A percentile compares a stretch with the other conserved stretches of the same genome.
Conservation (phyloP, 1,140 invertebrate species). For the Ips typographus region DNA sequence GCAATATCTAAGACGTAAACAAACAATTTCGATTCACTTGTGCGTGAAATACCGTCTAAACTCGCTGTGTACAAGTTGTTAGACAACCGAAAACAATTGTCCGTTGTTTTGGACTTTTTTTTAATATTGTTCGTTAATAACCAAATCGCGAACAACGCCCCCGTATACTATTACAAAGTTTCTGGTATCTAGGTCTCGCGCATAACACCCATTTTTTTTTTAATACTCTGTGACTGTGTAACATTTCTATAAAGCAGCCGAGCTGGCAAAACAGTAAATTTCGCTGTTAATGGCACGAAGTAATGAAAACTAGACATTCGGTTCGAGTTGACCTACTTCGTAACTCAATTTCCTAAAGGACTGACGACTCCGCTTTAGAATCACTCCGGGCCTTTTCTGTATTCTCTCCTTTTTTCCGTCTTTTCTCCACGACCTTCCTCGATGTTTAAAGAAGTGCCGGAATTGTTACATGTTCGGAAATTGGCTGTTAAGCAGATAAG, state of each 20-base stretch:
- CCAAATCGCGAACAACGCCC: neutral
- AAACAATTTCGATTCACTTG: too few species aligned
- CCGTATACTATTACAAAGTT: neutral
- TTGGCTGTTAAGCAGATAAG: slow-evolving; percentile 8
- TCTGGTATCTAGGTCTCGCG: slow-evolving; percentile 4
- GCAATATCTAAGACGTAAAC: too few species aligned
- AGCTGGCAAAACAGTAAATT: slow-evolving; percentile 32
- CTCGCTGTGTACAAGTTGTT: too few species aligned
- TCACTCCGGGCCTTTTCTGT: slow-evolving; percentile 15
- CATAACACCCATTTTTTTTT: slow-evolving; percentile 8
- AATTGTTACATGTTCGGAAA: slow-evolving; percentile 8
- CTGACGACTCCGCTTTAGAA: slow-evolving; percentile 26
- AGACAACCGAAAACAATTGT: too few species aligned
- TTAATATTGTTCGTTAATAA: neutral
- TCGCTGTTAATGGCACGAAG: slow-evolving; percentile 24
- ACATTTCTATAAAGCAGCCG: slow-evolving; percentile 25
- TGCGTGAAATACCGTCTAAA: too few species aligned
- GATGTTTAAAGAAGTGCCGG: slow-evolving; percentile 19
- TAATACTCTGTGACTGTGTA: slow-evolving; percentile 23
- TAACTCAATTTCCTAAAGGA: slow-evolving; percentile 35
- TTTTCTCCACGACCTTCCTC: slow-evolving; percentile 1
- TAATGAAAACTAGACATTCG: slow-evolving; percentile 34
- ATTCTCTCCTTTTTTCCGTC: slow-evolving; percentile 15
- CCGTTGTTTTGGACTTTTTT: neutral
- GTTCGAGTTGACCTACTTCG: slow-evolving; percentile 29